Evolutionary conservation across 1,140 invertebrate genomes (phyloP), one percentile per base, ranked within the genome.

Genomic region (Bactericera cockerelli): DNA sequence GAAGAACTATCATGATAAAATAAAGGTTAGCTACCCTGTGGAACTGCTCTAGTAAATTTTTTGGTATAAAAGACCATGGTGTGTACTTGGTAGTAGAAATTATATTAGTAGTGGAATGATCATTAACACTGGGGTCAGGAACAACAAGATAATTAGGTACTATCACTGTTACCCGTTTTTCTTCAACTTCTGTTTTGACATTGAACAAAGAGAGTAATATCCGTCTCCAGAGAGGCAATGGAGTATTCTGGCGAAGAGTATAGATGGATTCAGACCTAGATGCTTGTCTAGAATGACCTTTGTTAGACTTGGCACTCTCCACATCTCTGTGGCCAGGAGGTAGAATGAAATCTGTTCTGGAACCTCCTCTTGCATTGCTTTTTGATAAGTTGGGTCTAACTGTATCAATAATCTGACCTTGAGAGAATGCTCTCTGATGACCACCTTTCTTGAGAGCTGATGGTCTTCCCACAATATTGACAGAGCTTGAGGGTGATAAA

Each of bases 31-130:
- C 95, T 68, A 96, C 90, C 26, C 93, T 81, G 73, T 94, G 92
- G 75, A 98, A 98, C 74, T 99, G 95, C 75, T 98, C 95, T 70
- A 98, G 81, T 22, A 99, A 73, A 75, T 98, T 98, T 70, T 95
- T 93, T 11, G 94, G 93, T 66, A 98, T 75, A 74, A 98, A 98
- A 66, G 87, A 93, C 28, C 97, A 74, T 28, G 90, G 67, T 4
- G 91, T 95, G 71, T 98, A 98, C 75, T 98, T 98, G 2, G 93
- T 96, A 68, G 95, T 98, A 67, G 87, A 80, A 68, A 96, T 85
- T 72, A 74, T 71, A 73, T 96, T 96, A 65, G 82, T 79, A 49
- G 82, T 77, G 68, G 82, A 60, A 10, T 58, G 84, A 0, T 83
- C 80, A 72, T 96, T 96, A 0, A 82, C 87, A 68, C 84, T 83